phyloP scores from a whole-genome alignment of 2,797 vertebrate species.

The Parauchenoglanis ngamensis region DNA sequence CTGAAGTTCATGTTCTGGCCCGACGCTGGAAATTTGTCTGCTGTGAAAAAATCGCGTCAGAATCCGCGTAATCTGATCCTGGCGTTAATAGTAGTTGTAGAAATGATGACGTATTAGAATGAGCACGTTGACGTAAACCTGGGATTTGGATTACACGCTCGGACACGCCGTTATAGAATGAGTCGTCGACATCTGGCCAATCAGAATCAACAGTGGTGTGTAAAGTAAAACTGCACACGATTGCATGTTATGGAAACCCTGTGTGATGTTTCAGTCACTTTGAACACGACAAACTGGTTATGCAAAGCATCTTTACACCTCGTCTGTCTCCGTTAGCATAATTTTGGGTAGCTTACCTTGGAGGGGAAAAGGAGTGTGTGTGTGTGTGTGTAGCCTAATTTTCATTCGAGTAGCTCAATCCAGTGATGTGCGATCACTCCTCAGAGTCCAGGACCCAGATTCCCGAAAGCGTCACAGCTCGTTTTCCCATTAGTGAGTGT shows the following conservation, averaged over 20 bases:
- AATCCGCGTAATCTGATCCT: no score
- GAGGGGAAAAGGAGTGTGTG: not conserved
- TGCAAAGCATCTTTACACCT: not conserved
- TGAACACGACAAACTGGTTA: constrained; percentile 2
- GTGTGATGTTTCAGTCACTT: not conserved
- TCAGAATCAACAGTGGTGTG: not conserved
- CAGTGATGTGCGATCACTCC: not conserved
- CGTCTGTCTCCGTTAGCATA: not conserved
- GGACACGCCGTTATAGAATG: not conserved
- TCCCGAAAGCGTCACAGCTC: not conserved
- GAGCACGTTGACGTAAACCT: not conserved
- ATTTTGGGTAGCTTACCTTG: no score
- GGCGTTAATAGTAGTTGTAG: no score
- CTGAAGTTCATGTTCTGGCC: no score
- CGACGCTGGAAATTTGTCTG: no score
- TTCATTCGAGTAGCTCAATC: not conserved
- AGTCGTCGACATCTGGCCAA: no score
- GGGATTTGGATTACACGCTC: not conserved
- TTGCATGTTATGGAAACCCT: not conserved
- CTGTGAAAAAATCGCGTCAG: no score
- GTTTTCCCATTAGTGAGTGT: not conserved
- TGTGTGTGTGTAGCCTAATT: not conserved
- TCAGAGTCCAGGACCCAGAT: constrained; percentile 1
- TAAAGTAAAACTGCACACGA: not conserved
- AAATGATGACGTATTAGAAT: not conserved